These are phyloP conservation scores for Zosterops borbonicus DNA, from an alignment of 2,113 vertebrate species.

Conservation along the genomic window DNA sequence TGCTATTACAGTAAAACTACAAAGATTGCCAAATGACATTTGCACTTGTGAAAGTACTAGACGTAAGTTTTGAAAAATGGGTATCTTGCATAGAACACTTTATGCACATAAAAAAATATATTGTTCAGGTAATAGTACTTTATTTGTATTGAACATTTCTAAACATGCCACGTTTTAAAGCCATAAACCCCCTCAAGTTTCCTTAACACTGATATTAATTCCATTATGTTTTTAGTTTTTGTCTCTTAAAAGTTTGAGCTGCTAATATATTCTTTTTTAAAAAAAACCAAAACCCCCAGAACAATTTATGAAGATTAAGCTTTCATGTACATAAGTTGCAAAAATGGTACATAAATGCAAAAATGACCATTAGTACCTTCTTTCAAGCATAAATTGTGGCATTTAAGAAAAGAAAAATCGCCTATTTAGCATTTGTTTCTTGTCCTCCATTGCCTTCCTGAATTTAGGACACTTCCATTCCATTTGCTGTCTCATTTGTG, in stretches of 20 bases:
- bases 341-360: not conserved
- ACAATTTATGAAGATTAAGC: not conserved
- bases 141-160: not conserved
- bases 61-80: not conserved
- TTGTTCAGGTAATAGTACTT: not conserved
- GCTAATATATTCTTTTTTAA: not conserved
- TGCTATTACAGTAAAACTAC: not conserved
- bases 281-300: fast-evolving
- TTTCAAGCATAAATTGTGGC: not conserved
- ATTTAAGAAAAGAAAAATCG: not conserved
- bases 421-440: not conserved
- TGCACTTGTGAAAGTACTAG: not conserved
- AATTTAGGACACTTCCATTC: not conserved
- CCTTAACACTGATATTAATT: not conserved
- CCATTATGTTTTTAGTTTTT: not conserved
- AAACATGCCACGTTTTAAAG: not conserved
- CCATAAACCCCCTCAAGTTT: not conserved
- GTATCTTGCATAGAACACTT: not conserved
- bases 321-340: not conserved
- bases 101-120: not conserved
- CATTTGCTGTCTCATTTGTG: not conserved
- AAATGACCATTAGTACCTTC: not conserved
- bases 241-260: not conserved
- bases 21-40: not conserved
- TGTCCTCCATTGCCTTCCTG: not conserved